Evolutionary conservation across 1,140 invertebrate species (phyloP).

Genomic region (Notospermus geniculatus): DNA sequence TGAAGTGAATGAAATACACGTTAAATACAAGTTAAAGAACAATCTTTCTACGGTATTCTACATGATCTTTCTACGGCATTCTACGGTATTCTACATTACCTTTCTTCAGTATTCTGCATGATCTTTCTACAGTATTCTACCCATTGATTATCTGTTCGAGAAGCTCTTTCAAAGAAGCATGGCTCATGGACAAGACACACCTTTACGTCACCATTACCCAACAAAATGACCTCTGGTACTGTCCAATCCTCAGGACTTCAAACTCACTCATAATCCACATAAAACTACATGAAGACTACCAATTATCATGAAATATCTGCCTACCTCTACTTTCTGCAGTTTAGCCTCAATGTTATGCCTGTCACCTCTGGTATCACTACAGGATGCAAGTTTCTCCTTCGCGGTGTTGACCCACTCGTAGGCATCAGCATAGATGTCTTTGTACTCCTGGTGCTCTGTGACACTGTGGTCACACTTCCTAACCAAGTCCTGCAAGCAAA

Average conservation of each 20-base stretch:
- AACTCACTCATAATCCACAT: conserved; percentile 4
- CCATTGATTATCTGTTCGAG: too few species aligned
- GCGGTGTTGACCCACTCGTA: conserved; percentile 65
- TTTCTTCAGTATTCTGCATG: too few species aligned
- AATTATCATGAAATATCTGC: conserved; percentile 9
- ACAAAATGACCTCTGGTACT: neutral
- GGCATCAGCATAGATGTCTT: conserved; percentile 45
- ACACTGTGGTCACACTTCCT: conserved; percentile 82
- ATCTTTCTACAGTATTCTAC: too few species aligned
- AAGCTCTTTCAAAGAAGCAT: too few species aligned
- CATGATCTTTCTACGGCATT: too few species aligned
- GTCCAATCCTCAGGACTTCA: too few species aligned
- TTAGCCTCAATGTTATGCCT: conserved; percentile 88
- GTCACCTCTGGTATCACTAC: conserved; percentile 80
- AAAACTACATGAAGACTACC: neutral
- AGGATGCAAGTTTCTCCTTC: conserved; percentile 86
- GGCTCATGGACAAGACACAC: too few species aligned
- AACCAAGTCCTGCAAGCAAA: conserved; percentile 65
- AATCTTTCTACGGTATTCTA: too few species aligned
- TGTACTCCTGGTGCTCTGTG: conserved; percentile 69
- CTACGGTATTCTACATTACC: too few species aligned
- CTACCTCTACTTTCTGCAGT: conserved; percentile 75
- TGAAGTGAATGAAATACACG: too few species aligned
- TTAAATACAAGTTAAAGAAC: too few species aligned
- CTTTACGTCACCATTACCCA: too few species aligned